Conservation (phyloP, 1,140 invertebrate genomes). For the Globodera rostochiensis region DNA sequence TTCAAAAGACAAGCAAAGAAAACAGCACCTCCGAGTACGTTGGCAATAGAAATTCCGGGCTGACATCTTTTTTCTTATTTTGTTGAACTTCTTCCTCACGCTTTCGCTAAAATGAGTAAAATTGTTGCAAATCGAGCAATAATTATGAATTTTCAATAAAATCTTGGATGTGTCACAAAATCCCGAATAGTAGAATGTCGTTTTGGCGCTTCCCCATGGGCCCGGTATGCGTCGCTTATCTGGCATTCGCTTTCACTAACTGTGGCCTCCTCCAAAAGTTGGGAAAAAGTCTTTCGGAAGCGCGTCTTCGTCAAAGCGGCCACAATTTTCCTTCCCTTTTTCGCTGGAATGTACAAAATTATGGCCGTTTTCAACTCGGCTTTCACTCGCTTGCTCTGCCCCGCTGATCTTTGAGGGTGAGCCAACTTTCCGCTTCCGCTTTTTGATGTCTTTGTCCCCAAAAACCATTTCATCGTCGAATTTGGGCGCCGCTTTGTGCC, state of each 20-base stretch:
- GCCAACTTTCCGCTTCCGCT: slow-evolving; percentile 14
- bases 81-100: not conserved
- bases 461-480: slow-evolving; percentile 37
- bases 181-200: not conserved
- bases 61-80: not conserved
- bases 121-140: too few species aligned
- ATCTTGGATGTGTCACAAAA: too few species aligned
- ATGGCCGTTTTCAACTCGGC: not conserved
- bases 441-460: slow-evolving; percentile 21
- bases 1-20: too few species aligned
- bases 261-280: slow-evolving; percentile 38
- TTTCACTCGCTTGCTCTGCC: slow-evolving; percentile 30
- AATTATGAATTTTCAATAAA: too few species aligned
- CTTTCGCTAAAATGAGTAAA: not conserved
- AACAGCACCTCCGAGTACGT: not conserved
- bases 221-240: not conserved
- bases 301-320: slow-evolving; percentile 41
- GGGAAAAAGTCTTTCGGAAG: slow-evolving; percentile 40
- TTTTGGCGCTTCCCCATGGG: not conserved
- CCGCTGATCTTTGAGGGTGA: slow-evolving; percentile 9
- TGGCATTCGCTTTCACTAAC: not conserved
- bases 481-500: slow-evolving; percentile 38
- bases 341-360: slow-evolving; percentile 33
- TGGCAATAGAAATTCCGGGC: not conserved
- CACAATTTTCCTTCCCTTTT: slow-evolving; percentile 44